These are phyloP conservation scores for Yponomeuta malinellus DNA, from an alignment of 2,888 invertebrate genomes.

Conservation along the genomic window DNA sequence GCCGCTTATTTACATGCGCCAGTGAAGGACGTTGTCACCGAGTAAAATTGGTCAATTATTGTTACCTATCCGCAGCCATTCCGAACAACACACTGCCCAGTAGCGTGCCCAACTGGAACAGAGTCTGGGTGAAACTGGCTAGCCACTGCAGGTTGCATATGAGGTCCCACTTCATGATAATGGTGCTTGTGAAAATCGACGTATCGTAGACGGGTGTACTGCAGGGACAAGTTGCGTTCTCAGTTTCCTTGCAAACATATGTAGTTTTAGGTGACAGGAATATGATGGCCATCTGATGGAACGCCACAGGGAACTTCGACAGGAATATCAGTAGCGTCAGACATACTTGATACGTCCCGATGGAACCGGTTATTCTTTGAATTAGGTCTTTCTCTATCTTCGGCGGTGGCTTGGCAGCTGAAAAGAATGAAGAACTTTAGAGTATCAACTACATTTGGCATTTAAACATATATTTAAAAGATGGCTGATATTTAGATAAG, in stretches of 20 bases:
- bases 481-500: background rate
- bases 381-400: constrained; percentile 43
- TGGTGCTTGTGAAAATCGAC: constrained; percentile 80
- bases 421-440: constrained; percentile 20
- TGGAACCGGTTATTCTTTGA: constrained; percentile 60
- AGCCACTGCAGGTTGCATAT: constrained; percentile 80
- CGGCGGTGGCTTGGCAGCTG: constrained; percentile 28
- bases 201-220: constrained; percentile 76
- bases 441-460: background rate
- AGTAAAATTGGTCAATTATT: constrained; percentile 26
- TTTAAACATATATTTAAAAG: background rate
- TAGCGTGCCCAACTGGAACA: constrained; percentile 85
- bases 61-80: constrained; percentile 83
- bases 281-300: constrained; percentile 70
- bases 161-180: constrained; percentile 84
- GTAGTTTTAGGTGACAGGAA: constrained; percentile 62
- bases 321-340: constrained; percentile 55
- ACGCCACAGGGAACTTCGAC: constrained; percentile 65
- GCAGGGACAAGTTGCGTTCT: constrained; percentile 71
- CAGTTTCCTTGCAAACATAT: constrained; percentile 40
- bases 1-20: background rate
- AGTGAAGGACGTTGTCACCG: background rate
- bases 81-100: constrained; percentile 85
- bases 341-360: constrained; percentile 69
- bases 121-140: constrained; percentile 81